Conservation (phyloP, 2,888 invertebrate species). For the Andrena haemorrhoa region DNA sequence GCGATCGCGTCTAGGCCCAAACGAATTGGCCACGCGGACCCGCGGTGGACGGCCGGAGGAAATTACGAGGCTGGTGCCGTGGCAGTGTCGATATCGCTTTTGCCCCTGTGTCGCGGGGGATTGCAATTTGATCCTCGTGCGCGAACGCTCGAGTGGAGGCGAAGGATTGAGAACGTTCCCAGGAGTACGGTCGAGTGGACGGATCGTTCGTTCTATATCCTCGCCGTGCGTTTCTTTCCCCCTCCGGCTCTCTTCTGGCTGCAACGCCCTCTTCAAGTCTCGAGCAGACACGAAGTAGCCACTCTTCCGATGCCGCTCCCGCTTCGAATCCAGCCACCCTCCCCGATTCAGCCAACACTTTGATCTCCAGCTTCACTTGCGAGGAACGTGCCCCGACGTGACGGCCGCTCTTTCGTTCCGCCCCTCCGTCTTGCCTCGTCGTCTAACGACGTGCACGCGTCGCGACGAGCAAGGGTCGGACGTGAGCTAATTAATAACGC, state of each 20-base stretch:
- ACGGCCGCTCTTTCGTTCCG: conserved; percentile 24
- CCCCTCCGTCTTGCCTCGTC: conserved; percentile 7
- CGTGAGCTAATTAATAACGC: conserved; percentile 19
- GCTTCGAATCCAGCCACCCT: conserved; percentile 68
- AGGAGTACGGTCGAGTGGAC: conserved; percentile 71
- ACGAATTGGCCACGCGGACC: too few species aligned
- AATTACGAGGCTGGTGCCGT: conserved; percentile 10
- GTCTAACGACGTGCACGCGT: not conserved
- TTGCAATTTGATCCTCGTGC: conserved; percentile 65
- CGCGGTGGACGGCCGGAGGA: not conserved
- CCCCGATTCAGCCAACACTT: conserved; percentile 63
- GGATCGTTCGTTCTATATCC: conserved; percentile 62
- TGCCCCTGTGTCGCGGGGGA: conserved; percentile 20
- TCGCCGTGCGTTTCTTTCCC: conserved; percentile 46
- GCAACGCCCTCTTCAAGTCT: conserved; percentile 72
- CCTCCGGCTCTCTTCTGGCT: conserved; percentile 45
- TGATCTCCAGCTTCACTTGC: conserved; percentile 64
- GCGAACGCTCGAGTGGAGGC: conserved; percentile 68
- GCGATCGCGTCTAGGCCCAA: not conserved
- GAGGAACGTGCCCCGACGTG: conserved; percentile 47
- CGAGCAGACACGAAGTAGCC: conserved; percentile 74
- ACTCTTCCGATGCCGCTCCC: conserved; percentile 61
- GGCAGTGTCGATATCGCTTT: conserved; percentile 11
- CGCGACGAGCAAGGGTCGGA: not conserved
- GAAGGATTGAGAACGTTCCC: conserved; percentile 69